Evolutionary conservation across 1,140 invertebrate genomes (phyloP).

Genomic region (Danaus plexippus): DNA sequence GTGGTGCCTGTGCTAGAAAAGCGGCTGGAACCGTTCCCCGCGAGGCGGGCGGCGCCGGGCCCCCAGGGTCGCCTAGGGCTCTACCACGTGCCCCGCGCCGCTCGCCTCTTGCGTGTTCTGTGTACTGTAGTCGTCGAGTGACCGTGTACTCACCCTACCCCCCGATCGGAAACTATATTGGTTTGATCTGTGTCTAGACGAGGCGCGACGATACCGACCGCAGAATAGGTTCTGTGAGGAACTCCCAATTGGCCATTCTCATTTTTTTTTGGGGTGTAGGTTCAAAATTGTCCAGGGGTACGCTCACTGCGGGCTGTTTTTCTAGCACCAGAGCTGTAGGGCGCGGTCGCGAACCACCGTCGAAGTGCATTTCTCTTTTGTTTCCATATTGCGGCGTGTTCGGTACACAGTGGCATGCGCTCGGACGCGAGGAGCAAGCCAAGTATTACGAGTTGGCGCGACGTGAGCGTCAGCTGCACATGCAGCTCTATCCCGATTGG

Average conservation of each 20-base stretch:
- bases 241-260: slow-evolving; percentile 68
- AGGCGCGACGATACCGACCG: slow-evolving; percentile 58
- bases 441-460: slow-evolving; percentile 99
- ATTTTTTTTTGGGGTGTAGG: slow-evolving; percentile 44
- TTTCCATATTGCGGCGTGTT: slow-evolving; percentile 68
- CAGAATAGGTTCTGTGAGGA: slow-evolving; percentile 72
- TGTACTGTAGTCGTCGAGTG: slow-evolving; percentile 68
- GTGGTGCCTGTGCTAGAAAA: slow-evolving; percentile 67
- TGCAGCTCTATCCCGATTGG: slow-evolving; percentile 99
- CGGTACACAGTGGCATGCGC: slow-evolving; percentile 93
- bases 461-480: slow-evolving; percentile 97
- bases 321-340: slow-evolving; percentile 69
- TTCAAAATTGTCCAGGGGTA: slow-evolving; percentile 56
- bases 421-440: slow-evolving; percentile 98
- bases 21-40: slow-evolving; percentile 58
- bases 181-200: slow-evolving; percentile 66
- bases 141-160: slow-evolving; percentile 53
- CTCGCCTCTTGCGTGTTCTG: slow-evolving; percentile 58
- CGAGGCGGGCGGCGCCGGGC: slow-evolving; percentile 23
- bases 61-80: slow-evolving; percentile 3
- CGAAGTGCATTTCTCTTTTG: slow-evolving; percentile 71
- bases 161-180: slow-evolving; percentile 62
- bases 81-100: slow-evolving; percentile 34
- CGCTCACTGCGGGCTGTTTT: slow-evolving; percentile 70
- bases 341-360: slow-evolving; percentile 51